A percentile compares a stretch with the other conserved stretches of the same genome.
Evolutionary conservation across 2,888 invertebrate genomes (phyloP).

Genomic region (Chloroclysta siterata): DNA sequence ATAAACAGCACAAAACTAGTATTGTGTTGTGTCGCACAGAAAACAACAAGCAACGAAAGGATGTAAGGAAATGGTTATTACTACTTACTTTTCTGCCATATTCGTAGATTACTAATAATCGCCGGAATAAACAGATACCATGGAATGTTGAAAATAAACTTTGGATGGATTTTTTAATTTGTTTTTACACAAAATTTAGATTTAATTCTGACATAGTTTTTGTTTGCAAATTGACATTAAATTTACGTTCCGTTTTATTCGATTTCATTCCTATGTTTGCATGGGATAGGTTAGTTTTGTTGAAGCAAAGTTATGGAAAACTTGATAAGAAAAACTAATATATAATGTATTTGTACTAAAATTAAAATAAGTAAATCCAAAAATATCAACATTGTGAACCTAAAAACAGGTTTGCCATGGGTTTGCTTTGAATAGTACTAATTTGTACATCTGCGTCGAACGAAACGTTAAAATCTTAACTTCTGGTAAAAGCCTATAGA

Average conservation of each 20-base stretch:
- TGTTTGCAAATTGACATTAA: slow-evolving; percentile 80
- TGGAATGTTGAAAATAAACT: slow-evolving; percentile 69
- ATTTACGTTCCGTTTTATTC: slow-evolving; percentile 33
- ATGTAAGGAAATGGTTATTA: slow-evolving; percentile 42
- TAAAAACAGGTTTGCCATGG: too few relatives aligned
- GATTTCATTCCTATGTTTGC: background rate
- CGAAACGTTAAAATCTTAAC: background rate
- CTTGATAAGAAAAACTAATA: too few relatives aligned
- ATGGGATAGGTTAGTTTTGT: too few relatives aligned
- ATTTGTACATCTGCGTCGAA: slow-evolving; percentile 7
- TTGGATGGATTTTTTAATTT: slow-evolving; percentile 63
- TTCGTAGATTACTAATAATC: slow-evolving; percentile 55
- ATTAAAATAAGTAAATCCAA: too few relatives aligned
- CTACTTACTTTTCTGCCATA: slow-evolving; percentile 80
- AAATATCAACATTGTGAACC: too few relatives aligned
- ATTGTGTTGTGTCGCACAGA: slow-evolving; percentile 56
- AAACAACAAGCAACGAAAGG: slow-evolving; percentile 53
- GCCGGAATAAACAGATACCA: slow-evolving; percentile 63
- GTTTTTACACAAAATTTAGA: slow-evolving; percentile 80
- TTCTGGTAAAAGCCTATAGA: background rate
- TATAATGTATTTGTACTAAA: too few relatives aligned
- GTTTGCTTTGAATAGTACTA: too few relatives aligned
- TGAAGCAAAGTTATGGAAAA: too few relatives aligned
- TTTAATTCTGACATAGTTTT: slow-evolving; percentile 80
- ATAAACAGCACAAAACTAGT: slow-evolving; percentile 49